Conservation (phyloP, 2,113 vertebrate species). For the Agelaius tricolor region DNA sequence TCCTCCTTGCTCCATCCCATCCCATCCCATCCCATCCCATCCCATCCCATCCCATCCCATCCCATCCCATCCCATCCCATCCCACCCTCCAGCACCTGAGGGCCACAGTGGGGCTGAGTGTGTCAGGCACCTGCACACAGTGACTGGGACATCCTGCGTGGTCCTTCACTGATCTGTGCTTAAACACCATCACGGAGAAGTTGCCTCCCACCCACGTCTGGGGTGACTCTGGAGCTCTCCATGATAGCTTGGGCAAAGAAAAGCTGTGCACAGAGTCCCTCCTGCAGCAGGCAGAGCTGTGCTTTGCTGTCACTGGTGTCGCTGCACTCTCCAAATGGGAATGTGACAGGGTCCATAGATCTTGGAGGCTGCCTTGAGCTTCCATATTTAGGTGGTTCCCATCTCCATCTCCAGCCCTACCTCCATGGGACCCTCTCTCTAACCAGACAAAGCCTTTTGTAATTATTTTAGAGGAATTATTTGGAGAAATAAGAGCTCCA, state of each 20-base stretch:
- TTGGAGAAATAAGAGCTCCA: background rate
- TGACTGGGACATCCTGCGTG: background rate
- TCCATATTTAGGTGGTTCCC: background rate
- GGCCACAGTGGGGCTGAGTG: background rate
- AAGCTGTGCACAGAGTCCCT: background rate
- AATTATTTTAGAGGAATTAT: background rate
- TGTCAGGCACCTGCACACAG: background rate
- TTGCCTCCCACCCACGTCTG: fast-evolving
- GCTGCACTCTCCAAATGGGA: fast-evolving
- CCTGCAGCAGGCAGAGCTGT: constrained; percentile 18
- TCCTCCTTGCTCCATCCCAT: background rate
- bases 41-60: background rate
- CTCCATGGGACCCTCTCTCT: background rate
- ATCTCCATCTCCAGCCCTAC: background rate
- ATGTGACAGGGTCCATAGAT: fast-evolving
- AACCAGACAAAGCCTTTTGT: background rate
- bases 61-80: background rate
- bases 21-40: background rate
- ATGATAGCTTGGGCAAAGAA: background rate
- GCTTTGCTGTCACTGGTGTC: background rate
- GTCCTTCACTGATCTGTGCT: background rate
- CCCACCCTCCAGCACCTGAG: fast-evolving
- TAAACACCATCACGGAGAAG: background rate
- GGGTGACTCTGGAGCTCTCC: background rate
- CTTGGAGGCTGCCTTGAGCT: background rate